These are phyloP conservation scores for Gibbula magus DNA, from an alignment of 2,888 invertebrate genomes.

Conservation along the genomic window DNA sequence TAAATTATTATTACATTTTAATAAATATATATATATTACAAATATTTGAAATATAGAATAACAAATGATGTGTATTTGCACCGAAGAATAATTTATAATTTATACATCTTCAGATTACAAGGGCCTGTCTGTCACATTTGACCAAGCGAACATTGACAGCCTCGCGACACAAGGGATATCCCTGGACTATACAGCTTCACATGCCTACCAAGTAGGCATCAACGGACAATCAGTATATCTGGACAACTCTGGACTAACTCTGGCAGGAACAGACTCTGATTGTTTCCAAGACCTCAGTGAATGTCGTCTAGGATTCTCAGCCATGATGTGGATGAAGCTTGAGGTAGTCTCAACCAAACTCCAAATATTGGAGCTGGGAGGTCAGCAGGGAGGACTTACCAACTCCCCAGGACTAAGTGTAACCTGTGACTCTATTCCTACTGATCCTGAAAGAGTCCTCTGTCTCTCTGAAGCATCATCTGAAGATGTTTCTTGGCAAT, in stretches of 20 bases:
- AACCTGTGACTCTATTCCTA: neutral
- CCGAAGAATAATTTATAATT: neutral
- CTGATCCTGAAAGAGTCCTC: neutral
- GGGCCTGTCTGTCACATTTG: neutral
- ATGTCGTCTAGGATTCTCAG: conserved; percentile 35
- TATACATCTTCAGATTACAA: neutral
- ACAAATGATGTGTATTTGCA: neutral
- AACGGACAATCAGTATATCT: conserved; percentile 9
- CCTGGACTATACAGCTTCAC: neutral
- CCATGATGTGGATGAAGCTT: conserved; percentile 33
- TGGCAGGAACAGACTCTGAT: neutral
- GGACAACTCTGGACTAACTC: conserved; percentile 26
- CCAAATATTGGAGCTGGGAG: neutral
- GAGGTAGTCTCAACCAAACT: conserved; percentile 1
- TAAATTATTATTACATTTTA: too few species aligned
- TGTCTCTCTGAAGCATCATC: neutral
- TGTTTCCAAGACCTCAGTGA: conserved; percentile 32
- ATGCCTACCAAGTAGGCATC: neutral
- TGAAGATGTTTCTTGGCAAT: conserved; percentile 13
- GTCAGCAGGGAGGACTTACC: neutral
- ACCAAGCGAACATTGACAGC: neutral
- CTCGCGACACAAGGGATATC: neutral
- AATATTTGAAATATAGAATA: too few species aligned
- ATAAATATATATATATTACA: too few species aligned
- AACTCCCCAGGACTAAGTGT: neutral